Evolutionary conservation across 2,113 vertebrate genomes (phyloP).

Genomic region (Trichomycterus rosablanca): DNA sequence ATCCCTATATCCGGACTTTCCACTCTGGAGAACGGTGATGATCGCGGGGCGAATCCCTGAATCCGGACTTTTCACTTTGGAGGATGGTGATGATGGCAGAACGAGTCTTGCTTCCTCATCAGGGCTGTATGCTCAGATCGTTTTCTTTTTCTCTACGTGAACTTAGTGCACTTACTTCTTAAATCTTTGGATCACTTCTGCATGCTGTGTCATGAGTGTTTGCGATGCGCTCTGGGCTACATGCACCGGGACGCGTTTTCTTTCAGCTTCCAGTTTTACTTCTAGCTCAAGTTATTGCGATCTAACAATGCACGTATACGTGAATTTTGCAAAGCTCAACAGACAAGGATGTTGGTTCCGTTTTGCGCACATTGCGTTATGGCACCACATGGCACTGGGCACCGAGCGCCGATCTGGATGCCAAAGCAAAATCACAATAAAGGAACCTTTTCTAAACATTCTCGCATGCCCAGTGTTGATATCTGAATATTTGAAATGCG

Average conservation of each 20-base stretch:
- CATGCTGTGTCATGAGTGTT: constrained; percentile 45
- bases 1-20: constrained; percentile 45
- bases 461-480: too few species aligned
- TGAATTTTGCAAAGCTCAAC: not conserved
- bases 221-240: not conserved
- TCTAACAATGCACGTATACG: too few species aligned
- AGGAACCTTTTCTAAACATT: too few species aligned
- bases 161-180: constrained; percentile 36
- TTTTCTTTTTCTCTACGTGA: constrained; percentile 9
- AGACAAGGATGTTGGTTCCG: not conserved
- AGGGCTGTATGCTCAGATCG: not conserved
- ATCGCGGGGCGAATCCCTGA: constrained; percentile 13
- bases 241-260: not conserved
- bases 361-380: constrained; percentile 18
- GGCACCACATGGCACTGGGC: constrained; percentile 22
- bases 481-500: not conserved
- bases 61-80: constrained; percentile 30
- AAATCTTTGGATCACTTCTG: constrained; percentile 5
- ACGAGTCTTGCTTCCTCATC: not conserved
- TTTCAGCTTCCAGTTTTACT: not conserved
- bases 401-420: too few species aligned
- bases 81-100: not conserved
- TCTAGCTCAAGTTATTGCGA: not conserved
- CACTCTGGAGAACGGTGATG: not conserved
- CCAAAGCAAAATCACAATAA: too few species aligned